A percentile compares a stretch with the other conserved stretches of the same genome.
These are phyloP conservation scores for Epizoanthus fatuus DNA, from an alignment of 92 coral and sea anemone species.

Conservation along the genomic window DNA sequence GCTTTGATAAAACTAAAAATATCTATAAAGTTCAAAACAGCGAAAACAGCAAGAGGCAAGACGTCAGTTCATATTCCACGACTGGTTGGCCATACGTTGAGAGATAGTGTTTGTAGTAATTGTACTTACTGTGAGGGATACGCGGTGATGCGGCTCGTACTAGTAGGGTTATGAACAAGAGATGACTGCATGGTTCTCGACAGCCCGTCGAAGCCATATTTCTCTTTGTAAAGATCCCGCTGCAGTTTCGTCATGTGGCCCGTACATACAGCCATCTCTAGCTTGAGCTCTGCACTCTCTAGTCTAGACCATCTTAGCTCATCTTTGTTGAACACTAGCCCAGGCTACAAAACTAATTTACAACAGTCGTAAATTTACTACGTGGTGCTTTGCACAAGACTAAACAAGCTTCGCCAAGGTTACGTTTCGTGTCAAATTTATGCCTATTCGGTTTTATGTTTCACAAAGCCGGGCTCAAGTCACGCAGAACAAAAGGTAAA, in stretches of 20 bases:
- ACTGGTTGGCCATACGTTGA: background rate
- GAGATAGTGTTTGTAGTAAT: background rate
- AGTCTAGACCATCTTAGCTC: background rate
- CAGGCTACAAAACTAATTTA: too few species aligned
- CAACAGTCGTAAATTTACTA: background rate
- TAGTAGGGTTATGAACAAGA: constrained; percentile 67
- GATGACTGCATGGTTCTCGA: constrained; percentile 88
- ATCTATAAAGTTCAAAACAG: too few species aligned
- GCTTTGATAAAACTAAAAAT: too few species aligned
- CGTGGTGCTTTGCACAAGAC: constrained; percentile 17
- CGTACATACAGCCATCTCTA: constrained; percentile 59
- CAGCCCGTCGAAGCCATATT: constrained; percentile 71
- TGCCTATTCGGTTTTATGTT: constrained; percentile 46
- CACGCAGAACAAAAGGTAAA: constrained; percentile 1
- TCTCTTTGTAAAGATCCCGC: constrained; percentile 86
- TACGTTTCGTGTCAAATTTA: constrained; percentile 53
- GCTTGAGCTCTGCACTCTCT: background rate
- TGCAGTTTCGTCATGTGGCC: constrained; percentile 80
- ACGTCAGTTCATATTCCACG: too few species aligned
- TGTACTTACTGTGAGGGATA: constrained; percentile 84
- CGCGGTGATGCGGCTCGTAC: constrained; percentile 72
- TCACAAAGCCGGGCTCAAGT: constrained; percentile 46
- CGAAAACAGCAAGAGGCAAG: too few species aligned
- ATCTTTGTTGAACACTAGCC: background rate
- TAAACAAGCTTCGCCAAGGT: constrained; percentile 69